Base-by-base conservation (phyloP, 2,797 vertebrate species). In the Poeciliopsis gracilis region DNA sequence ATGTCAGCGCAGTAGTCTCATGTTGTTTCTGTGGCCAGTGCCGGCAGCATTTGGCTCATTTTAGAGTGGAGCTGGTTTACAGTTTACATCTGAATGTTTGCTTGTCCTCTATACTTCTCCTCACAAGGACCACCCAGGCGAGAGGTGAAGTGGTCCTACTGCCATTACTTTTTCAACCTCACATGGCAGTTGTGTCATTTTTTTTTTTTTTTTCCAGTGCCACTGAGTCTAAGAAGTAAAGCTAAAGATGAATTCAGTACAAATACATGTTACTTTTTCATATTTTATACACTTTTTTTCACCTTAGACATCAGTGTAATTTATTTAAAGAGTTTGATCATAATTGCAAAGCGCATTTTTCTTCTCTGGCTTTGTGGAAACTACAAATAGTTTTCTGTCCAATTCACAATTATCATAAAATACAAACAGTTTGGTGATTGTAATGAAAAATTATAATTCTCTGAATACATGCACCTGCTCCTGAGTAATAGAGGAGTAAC, bases 1-100 rank as follows among this genome's bases (percentile, higher is more conserved):
- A 88, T 82, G 75, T 86, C 80, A 92, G 89, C 88, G 92, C 84
- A 93, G 93, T 79, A 84, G 89, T 83, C 77, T 81, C 77, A 91
- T 92, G 85, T 92, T 89, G 87, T 89, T 88, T 93, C 94, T 96
- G 94, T 93, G 94, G 91, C 89, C 91, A 92, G 90, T 91, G 94
- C 93, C 91, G 85, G 84, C 73, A 88, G 92, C 91, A 89, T 94
- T 85, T 95, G 95, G 95, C 95, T 95, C 94, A 93, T 95, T 95
- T 95, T 96, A 95, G 95, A 96, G 95, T 79, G 75, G 90, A 88
- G 86, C 86, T 90, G 94, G 96, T 98, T 98, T 97, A 97, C 97
- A 97, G 96, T 97, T 97, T 96, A 96, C 97, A 97, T 97, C 96
- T 96, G 96, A 96, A 95, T 96, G 97, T 97, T 97, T 97, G 96